Base-by-base conservation (phyloP, 2,888 invertebrate species). In the Anoplius nigerrimus region DNA sequence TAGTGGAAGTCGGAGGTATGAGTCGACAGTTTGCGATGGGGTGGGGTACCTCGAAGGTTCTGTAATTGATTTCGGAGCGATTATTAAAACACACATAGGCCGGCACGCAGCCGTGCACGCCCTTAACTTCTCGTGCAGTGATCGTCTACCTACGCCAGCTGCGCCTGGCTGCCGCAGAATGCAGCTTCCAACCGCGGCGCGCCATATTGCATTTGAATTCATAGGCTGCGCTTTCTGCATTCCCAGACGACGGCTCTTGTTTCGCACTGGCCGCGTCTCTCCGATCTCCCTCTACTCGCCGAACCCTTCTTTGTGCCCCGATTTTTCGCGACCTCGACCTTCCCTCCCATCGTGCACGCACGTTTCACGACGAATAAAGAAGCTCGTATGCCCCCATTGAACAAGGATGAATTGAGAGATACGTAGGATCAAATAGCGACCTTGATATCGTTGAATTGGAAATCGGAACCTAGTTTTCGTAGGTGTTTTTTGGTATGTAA, bases 171-270 rank as follows among this genome's bases (percentile, higher is more conserved):
- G 57, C 62, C 65, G 64, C 62, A 57, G 73, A 73, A 74, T 21
- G 45, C 54, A 18, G 55, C 52, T 34, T 46, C 54, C 34, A 18
- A 13, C 27, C 55, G 51, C 57, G 24, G 43, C 64, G 53, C 71
- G 43, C 66, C 75, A 80, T 82, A 79, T 79, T 81, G 66, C 81
- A 78, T 82, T 84, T 73, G 77, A 81, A 83, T 84, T 84, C 84
- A 79, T 80, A 84, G 83, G 18, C 79, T 66, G 68, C 77, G 77
- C 76, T 81, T 76, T 81, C 82, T 80, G 84, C 84, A 86, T 86
- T 86, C 84, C 77, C 85, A 85, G 84, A 84, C 83, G 81, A 66
- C 65, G 67, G 69, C 69, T 79, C 79, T 76, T 79, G 79, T 82
- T 79, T 78, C 76, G 72, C 75, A 68, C 80, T 72, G 71, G 72